These are phyloP conservation scores for Pedionomus torquatus DNA, from an alignment of 2,113 vertebrate genomes.

Conservation along the genomic window DNA sequence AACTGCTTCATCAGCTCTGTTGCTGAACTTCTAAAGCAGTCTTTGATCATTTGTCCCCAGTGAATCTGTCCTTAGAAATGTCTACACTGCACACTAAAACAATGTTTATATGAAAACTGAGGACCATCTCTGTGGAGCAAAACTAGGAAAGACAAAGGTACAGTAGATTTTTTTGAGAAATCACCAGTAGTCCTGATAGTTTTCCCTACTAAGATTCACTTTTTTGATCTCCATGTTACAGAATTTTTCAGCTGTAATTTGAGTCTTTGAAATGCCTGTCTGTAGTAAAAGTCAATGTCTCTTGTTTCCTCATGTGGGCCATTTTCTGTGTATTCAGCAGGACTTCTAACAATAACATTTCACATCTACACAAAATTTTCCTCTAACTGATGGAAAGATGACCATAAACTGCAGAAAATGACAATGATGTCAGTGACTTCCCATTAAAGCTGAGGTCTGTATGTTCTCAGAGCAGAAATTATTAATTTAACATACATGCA, in stretches of 20 bases:
- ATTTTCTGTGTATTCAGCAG: neutral
- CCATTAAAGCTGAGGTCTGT: neutral
- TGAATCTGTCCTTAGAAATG: neutral
- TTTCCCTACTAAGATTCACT: neutral
- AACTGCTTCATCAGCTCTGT: neutral
- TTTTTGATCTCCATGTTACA: neutral
- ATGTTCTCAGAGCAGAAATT: neutral
- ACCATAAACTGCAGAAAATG: neutral
- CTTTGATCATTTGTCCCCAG: neutral
- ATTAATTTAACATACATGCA: neutral
- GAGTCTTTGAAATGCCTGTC: neutral
- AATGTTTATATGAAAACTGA: neutral
- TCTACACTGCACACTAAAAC: neutral
- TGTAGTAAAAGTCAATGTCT: neutral
- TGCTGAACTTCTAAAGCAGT: neutral
- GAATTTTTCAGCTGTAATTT: neutral
- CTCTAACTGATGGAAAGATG: neutral
- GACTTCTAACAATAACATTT: neutral
- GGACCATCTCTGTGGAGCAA: neutral
- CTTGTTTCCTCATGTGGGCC: neutral
- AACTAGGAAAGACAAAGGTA: neutral
- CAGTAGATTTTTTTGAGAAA: neutral
- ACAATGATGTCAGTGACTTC: neutral
- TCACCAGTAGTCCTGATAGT: neutral
- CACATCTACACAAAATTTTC: neutral